A percentile compares a stretch with the other conserved stretches of the same genome.
Conservation (phyloP, 2,797 vertebrate genomes). For the Gymnocypris eckloni region DNA sequence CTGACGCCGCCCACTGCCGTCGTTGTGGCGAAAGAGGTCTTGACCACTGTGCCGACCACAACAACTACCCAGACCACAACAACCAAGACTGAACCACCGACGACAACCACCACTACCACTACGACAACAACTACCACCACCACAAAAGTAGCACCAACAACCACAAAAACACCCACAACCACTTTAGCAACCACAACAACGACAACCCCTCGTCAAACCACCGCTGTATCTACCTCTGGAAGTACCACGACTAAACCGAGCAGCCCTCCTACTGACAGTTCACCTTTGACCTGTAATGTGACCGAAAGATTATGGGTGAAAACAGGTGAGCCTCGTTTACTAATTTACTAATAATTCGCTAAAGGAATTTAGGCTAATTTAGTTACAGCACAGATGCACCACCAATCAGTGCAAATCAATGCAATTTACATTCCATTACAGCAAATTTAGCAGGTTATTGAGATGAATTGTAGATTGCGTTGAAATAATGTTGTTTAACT, state of each 20-base stretch:
- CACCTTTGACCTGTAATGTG: conserved; percentile 86
- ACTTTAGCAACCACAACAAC: conserved; percentile 72
- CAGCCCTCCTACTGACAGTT: conserved; percentile 75
- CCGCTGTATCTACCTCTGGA: conserved; percentile 62
- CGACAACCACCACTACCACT: conserved; percentile 40
- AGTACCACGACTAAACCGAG: conserved; percentile 68
- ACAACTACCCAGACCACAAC: conserved; percentile 60
- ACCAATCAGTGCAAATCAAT: background rate
- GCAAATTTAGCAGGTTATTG: background rate
- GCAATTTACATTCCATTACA: background rate
- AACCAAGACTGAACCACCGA: conserved; percentile 37
- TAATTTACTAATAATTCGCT: background rate
- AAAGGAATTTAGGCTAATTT: background rate
- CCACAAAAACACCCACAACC: conserved; percentile 63
- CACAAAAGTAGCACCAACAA: conserved; percentile 65
- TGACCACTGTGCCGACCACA: conserved; percentile 54
- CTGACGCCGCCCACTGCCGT: conserved; percentile 39
- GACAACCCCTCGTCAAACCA: conserved; percentile 59
- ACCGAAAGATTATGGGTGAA: conserved; percentile 89
- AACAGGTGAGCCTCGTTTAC: conserved; percentile 82
- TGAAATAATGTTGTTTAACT: background rate
- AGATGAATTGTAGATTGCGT: background rate
- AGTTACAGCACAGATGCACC: background rate
- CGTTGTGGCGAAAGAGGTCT: conserved; percentile 44
- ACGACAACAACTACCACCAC: conserved; percentile 53